A percentile compares a stretch with the other conserved stretches of the same genome.
Conservation (phyloP, 2,797 vertebrate genomes). For the Halcyon smyrnensis region DNA sequence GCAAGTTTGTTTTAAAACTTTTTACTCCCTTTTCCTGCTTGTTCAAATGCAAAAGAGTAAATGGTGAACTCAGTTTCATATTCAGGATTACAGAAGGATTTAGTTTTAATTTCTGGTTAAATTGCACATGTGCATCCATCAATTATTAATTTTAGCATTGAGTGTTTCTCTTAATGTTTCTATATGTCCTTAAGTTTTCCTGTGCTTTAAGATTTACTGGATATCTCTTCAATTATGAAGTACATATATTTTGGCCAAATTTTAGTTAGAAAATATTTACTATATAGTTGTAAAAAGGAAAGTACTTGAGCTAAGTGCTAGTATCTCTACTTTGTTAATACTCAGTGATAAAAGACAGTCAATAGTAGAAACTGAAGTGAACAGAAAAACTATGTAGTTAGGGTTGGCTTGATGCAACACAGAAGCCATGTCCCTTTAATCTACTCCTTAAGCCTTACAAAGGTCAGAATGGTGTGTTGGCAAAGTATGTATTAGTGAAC, state of each 20-base stretch:
- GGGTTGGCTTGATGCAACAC: background rate
- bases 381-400: background rate
- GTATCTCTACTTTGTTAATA: background rate
- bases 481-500: background rate
- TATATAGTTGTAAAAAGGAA: background rate
- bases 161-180: background rate
- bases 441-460: background rate
- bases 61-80: background rate
- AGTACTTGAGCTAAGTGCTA: background rate
- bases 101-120: slow-evolving; percentile 10
- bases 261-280: background rate
- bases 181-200: background rate
- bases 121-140: background rate
- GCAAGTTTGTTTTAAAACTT: background rate
- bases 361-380: background rate
- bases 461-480: background rate
- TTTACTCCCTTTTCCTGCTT: background rate
- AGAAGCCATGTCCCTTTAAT: background rate
- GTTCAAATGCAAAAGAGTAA: background rate
- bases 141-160: background rate
- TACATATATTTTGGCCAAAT: background rate
- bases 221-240: background rate
- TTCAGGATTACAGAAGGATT: background rate
- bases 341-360: background rate
- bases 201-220: background rate